These are phyloP conservation scores for Pissodes strobi DNA, from an alignment of 1,140 invertebrate species.

Conservation along the genomic window DNA sequence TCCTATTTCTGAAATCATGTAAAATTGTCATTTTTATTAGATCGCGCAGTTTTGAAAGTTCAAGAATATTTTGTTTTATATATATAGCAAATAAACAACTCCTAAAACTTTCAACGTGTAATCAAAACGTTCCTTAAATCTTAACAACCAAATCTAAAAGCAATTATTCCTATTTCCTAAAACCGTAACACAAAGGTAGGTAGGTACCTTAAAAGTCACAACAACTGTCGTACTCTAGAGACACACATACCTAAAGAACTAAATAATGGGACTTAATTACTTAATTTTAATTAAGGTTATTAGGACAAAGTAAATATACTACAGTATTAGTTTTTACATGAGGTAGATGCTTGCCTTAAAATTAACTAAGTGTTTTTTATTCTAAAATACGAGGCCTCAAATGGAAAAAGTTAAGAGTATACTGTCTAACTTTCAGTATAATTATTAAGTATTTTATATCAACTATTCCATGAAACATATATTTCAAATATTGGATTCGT, in stretches of 20 bases:
- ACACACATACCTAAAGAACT: conserved; percentile 1
- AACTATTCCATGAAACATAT: too few relatives aligned
- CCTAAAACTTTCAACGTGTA: too few relatives aligned
- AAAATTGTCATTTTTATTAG: neutral
- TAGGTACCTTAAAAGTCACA: neutral
- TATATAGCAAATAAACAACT: neutral
- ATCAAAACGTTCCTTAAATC: too few relatives aligned
- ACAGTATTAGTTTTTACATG: conserved; percentile 24
- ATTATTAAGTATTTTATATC: too few relatives aligned
- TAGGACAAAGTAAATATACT: conserved; percentile 29
- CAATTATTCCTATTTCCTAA: neutral
- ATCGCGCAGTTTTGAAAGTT: neutral
- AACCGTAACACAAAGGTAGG: conserved; percentile 7
- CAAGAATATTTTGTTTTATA: neutral
- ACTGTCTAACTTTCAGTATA: too few relatives aligned
- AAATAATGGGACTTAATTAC: neutral
- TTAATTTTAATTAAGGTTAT: conserved; percentile 15
- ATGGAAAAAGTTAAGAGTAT: neutral
- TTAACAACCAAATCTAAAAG: neutral
- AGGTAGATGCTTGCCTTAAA: conserved; percentile 34
- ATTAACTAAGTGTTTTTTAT: conserved; percentile 25
- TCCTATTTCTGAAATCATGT: neutral
- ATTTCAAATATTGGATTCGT: too few relatives aligned
- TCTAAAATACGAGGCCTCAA: conserved; percentile 2
- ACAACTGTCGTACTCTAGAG: neutral